A percentile compares a stretch with the other conserved stretches of the same genome.
phyloP scores from a whole-genome alignment of 2,888 invertebrate species.

The Incurvaria masculella region DNA sequence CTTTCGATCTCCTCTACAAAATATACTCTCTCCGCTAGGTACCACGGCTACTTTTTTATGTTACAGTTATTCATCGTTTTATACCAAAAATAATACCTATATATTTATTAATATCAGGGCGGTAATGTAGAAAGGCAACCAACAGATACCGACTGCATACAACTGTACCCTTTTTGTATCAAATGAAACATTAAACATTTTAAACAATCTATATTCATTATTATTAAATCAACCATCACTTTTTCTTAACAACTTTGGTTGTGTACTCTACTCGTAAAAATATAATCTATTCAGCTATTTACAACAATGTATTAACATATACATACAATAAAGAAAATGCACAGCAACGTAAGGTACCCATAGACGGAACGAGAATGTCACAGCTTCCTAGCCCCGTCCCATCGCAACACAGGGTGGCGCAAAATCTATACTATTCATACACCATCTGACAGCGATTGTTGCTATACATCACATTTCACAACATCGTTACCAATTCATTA shows the following conservation, averaged over 20 bases:
- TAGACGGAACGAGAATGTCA: slow-evolving; percentile 11
- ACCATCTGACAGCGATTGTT: too few relatives aligned
- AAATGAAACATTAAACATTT: slow-evolving; percentile 44
- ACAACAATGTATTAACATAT: slow-evolving; percentile 53
- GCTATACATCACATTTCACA: too few relatives aligned
- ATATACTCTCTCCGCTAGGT: slow-evolving; percentile 1
- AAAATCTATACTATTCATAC: too few relatives aligned
- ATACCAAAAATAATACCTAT: slow-evolving; percentile 46
- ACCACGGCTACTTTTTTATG: slow-evolving; percentile 15
- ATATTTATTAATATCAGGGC: slow-evolving; percentile 50
- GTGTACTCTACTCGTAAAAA: slow-evolving; percentile 59
- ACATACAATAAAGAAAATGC: slow-evolving; percentile 60
- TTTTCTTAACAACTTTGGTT: slow-evolving; percentile 60
- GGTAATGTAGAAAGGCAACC: slow-evolving; percentile 43
- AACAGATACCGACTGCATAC: slow-evolving; percentile 37
- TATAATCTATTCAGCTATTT: slow-evolving; percentile 54
- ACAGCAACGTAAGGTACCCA: slow-evolving; percentile 54
- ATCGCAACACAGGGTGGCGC: too few relatives aligned
- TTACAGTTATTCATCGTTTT: slow-evolving; percentile 23
- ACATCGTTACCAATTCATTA: too few relatives aligned
- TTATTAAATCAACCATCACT: slow-evolving; percentile 57
- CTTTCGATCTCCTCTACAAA: slow-evolving; percentile 7
- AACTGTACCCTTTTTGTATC: slow-evolving; percentile 37
- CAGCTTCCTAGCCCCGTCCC: neutral
- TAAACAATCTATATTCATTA: slow-evolving; percentile 50